phyloP scores from a whole-genome alignment of 1,140 invertebrate species.

The Zaprionus capensis region DNA sequence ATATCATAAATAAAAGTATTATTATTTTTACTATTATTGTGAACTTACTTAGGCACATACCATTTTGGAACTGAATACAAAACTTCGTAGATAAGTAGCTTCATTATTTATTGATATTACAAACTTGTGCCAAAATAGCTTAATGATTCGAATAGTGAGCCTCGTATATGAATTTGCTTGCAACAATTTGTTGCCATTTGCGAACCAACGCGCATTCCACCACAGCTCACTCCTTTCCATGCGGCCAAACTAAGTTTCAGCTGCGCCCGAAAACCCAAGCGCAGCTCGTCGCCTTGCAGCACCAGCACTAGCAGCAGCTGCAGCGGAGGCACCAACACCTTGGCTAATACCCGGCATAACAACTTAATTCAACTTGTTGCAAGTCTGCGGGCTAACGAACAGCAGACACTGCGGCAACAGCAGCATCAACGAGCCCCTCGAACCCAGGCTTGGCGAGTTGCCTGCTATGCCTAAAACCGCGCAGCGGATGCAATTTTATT shows the following conservation, averaged over 20 bases:
- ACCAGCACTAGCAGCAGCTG: conserved; percentile 33
- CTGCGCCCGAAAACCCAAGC: conserved; percentile 37
- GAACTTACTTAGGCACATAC: too few species aligned
- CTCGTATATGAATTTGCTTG: conserved; percentile 29
- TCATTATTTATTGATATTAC: too few species aligned
- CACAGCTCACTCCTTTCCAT: conserved; percentile 9
- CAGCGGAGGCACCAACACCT: conserved; percentile 58
- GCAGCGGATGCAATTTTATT: conserved; percentile 50
- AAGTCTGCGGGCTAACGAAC: conserved; percentile 43
- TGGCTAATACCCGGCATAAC: conserved; percentile 72
- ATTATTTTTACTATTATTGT: too few species aligned
- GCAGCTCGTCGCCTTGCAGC: conserved; percentile 32
- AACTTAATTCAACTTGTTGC: conserved; percentile 72
- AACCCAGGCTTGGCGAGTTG: background rate
- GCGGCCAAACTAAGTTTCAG: conserved; percentile 56
- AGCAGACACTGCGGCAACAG: conserved; percentile 44
- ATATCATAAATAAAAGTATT: too few species aligned
- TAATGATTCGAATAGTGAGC: too few species aligned
- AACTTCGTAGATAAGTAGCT: too few species aligned
- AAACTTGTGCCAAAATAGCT: too few species aligned
- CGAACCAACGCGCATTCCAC: conserved; percentile 48
- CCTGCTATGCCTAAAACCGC: conserved; percentile 21
- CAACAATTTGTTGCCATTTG: conserved; percentile 53
- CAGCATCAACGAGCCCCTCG: background rate
- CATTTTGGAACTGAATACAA: too few species aligned